Conservation (phyloP, 2,888 invertebrate genomes). For the Villa cingulata region DNA sequence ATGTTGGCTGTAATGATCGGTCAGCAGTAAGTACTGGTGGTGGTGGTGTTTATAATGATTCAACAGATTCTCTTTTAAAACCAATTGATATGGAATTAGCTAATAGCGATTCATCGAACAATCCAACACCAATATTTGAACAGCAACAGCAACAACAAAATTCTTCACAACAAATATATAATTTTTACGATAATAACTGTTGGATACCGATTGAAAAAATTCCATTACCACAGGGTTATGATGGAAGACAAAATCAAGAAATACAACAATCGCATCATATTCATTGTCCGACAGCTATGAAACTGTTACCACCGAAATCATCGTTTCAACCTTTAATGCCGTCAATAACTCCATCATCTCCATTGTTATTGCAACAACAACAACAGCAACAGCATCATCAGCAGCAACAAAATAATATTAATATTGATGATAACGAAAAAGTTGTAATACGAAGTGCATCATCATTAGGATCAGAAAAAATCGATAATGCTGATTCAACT, state of each 20-base stretch:
- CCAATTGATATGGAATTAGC: constrained; percentile 34
- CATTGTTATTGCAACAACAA: not conserved
- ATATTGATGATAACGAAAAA: not conserved
- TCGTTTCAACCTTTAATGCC: not conserved
- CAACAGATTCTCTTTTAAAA: constrained; percentile 13
- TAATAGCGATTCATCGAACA: constrained; percentile 29
- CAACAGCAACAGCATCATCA: not conserved
- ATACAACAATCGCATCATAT: constrained; percentile 13
- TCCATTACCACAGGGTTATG: constrained; percentile 11
- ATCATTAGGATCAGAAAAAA: not conserved
- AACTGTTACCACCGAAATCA: not conserved
- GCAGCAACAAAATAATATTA: not conserved
- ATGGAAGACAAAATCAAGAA: not conserved
- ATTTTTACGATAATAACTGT: not conserved
- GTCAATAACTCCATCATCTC: not conserved
- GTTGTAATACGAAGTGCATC: not conserved
- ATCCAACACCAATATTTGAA: constrained; percentile 11
- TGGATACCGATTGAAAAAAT: constrained; percentile 18
- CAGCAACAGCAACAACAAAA: not conserved
- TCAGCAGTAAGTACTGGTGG: not conserved
- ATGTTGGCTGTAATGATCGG: no score
- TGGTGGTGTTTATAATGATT: not conserved
- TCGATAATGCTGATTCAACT: constrained; percentile 12
- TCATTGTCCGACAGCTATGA: constrained; percentile 8
- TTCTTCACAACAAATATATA: not conserved